Evolutionary conservation across 2,888 invertebrate species (phyloP), one percentile per base, ranked within the genome.

Genomic region (Miltochrista miniata): DNA sequence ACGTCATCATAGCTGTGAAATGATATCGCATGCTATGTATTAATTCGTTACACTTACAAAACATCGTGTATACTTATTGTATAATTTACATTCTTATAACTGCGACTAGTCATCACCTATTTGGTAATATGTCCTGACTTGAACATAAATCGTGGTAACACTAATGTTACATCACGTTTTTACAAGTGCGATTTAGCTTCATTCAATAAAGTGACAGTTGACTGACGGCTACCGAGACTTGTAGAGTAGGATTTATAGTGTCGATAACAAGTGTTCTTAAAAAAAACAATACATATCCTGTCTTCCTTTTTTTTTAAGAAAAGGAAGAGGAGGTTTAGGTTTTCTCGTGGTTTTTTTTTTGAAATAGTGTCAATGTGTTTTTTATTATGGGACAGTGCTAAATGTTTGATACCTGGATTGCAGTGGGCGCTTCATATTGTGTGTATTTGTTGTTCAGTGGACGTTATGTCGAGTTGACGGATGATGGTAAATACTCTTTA

Each of bases 381-480:
- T 44, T 42, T 50, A 45, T 42, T 62, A 60, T 59, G 67, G 66
- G 66, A 78, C 59, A 58, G 74, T 70, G 66, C 72, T 76, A 87
- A 84, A 89, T 89, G 77, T 84, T 86, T 68, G 81, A 84, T 64
- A 77, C 76, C 57, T 83, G 84, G 79, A 54, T 85, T 48, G 72
- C 68, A 47, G 60, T 85, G 51, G 79, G 76, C 54, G 66, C 72
- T 24, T 72, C 75, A 36, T 85, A 83, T 63, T 68, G 72, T 70
- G 70, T 81, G 39, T 81, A 76, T 64, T 61, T 81, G 56, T 45
- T 85, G 64, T 74, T 74, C 56, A 70, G 62, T 70, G 84, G 81
- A 48, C 74, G 81, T 15, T 82, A 77, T 76, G 76, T 77, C 68
- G 81, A 86, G 56, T 72, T 84, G 47, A 79, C 68, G 40, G 82